phyloP scores from a whole-genome alignment of 2,113 vertebrate genomes.

The Globicephala melas region DNA sequence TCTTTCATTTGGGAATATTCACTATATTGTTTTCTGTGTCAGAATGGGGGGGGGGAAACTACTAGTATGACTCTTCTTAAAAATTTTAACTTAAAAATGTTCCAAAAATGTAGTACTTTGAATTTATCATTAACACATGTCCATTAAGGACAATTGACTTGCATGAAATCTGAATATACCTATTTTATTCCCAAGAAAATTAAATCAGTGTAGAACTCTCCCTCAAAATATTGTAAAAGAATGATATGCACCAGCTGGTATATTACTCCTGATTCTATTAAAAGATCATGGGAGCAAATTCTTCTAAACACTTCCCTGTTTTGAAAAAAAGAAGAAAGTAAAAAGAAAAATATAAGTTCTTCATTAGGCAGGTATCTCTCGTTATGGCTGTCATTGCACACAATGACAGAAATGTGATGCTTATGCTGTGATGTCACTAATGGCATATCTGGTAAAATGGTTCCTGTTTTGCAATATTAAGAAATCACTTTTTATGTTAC shows the following conservation, averaged over 20 bases:
- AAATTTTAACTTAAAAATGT: conserved; percentile 21
- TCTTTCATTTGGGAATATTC: conserved; percentile 52
- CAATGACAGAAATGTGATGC: background rate
- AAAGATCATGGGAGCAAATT: conserved; percentile 58
- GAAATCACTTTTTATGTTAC: conserved; percentile 80
- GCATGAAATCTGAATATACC: conserved; percentile 59
- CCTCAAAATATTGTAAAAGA: conserved; percentile 49
- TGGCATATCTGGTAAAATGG: conserved; percentile 67
- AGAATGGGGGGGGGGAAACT: background rate
- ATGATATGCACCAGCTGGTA: conserved; percentile 62
- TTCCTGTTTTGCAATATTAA: conserved; percentile 78
- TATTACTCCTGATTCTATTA: conserved; percentile 70
- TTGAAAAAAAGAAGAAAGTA: background rate
- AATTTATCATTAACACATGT: conserved; percentile 53
- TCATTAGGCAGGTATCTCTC: conserved; percentile 55
- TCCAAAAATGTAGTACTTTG: conserved; percentile 25
- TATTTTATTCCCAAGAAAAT: conserved; percentile 62
- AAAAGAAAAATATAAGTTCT: conserved; percentile 6
- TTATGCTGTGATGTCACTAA: conserved; percentile 37
- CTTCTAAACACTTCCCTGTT: conserved; percentile 50
- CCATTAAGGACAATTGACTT: conserved; percentile 60
- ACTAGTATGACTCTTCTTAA: background rate
- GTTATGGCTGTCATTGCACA: background rate
- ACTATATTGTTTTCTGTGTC: conserved; percentile 20
- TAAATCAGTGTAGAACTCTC: conserved; percentile 50